These are phyloP conservation scores for Lapara coniferarum DNA, from an alignment of 2,888 invertebrate species.

Conservation along the genomic window DNA sequence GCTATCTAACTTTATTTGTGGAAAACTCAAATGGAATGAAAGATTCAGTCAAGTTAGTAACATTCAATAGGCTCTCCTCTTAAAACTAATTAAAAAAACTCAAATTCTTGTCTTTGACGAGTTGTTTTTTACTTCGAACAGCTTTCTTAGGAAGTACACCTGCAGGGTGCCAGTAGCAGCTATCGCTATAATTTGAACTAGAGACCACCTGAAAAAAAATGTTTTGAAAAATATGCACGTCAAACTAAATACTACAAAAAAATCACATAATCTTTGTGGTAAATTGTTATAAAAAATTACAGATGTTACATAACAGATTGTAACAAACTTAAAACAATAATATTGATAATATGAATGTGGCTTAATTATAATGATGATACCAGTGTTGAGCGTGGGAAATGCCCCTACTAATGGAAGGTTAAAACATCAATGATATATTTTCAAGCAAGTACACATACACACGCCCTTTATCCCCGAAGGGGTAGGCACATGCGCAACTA, in stretches of 20 bases:
- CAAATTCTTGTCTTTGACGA: conserved; percentile 84
- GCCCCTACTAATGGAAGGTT: no score
- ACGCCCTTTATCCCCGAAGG: no score
- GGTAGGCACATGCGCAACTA: no score
- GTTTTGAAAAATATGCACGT: no score
- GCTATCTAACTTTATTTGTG: neutral
- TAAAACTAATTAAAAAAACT: conserved; percentile 35
- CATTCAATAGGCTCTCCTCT: conserved; percentile 2
- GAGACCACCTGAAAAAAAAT: conserved; percentile 86
- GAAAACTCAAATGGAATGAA: conserved; percentile 43
- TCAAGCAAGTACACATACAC: no score
- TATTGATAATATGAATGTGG: no score
- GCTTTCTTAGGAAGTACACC: conserved; percentile 94
- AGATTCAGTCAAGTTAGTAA: conserved; percentile 42
- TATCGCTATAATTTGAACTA: conserved; percentile 93
- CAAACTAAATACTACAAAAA: no score
- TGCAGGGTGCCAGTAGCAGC: conserved; percentile 89
- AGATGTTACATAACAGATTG: conserved; percentile 13
- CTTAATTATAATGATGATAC: no score
- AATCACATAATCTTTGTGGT: no score
- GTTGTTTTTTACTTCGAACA: conserved; percentile 91
- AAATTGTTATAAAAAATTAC: conserved; percentile 10
- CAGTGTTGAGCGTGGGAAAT: no score
- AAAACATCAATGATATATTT: no score
- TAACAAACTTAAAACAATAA: no score